These are phyloP conservation scores for Calephelis nemesis DNA, from an alignment of 1,140 invertebrate species.

Conservation along the genomic window DNA sequence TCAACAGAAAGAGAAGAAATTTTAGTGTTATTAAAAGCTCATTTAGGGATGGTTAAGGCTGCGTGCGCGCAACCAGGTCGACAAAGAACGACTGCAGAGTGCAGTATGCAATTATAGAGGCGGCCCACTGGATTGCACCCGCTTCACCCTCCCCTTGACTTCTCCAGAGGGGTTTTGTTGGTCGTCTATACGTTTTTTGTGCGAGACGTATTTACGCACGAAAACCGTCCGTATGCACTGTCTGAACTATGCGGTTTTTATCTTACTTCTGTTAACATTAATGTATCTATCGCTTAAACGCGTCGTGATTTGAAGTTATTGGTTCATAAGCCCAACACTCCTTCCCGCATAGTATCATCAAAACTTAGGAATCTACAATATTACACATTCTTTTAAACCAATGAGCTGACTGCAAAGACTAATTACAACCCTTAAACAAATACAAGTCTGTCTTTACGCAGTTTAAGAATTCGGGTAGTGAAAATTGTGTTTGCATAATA, in stretches of 20 bases:
- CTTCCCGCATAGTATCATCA: background rate
- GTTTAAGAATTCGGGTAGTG: background rate
- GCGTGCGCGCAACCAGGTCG: slow-evolving; percentile 68
- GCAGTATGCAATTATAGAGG: slow-evolving; percentile 48
- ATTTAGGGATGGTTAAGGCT: slow-evolving; percentile 49
- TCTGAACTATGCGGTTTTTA: slow-evolving; percentile 48
- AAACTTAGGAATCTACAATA: too few species aligned
- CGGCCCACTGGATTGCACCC: slow-evolving; percentile 47
- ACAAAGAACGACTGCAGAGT: slow-evolving; percentile 60
- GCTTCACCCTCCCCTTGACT: slow-evolving; percentile 67
- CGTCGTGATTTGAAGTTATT: slow-evolving; percentile 22
- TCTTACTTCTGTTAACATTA: slow-evolving; percentile 11
- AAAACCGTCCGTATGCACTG: slow-evolving; percentile 66
- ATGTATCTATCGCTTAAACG: slow-evolving; percentile 16
- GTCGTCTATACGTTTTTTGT: slow-evolving; percentile 74
- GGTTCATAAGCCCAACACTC: background rate
- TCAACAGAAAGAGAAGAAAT: slow-evolving; percentile 1
- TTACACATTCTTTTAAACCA: too few species aligned
- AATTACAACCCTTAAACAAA: slow-evolving; percentile 23
- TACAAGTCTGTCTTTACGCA: too few species aligned
- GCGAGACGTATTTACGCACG: slow-evolving; percentile 66
- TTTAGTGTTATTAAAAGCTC: slow-evolving; percentile 10
- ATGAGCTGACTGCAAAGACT: too few species aligned
- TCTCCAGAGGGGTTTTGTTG: slow-evolving; percentile 76
- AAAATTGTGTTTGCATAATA: background rate